Conservation (phyloP, 1,140 invertebrate species). For the Belonocnema kinseyi region DNA sequence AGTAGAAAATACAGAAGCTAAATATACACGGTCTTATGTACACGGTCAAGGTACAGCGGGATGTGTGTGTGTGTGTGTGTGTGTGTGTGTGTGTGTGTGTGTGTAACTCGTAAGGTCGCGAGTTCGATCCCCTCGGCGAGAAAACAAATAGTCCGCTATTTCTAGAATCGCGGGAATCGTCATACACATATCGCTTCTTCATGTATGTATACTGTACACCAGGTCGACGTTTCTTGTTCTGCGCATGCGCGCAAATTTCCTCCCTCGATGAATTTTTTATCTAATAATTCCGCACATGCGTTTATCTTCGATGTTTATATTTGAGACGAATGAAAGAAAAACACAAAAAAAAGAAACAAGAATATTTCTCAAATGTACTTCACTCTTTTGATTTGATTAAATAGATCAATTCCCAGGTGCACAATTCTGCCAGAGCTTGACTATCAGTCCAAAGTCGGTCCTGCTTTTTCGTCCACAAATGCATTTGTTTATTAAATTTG, state of each 20-base stretch:
- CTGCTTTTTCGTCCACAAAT: too few relatives aligned
- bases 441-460: too few relatives aligned
- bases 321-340: neutral
- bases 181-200: conserved; percentile 35
- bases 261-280: conserved; percentile 31
- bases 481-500: too few relatives aligned
- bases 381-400: too few relatives aligned
- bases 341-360: too few relatives aligned
- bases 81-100: neutral
- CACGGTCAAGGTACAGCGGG: conserved; percentile 13
- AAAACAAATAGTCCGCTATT: conserved; percentile 36
- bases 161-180: conserved; percentile 32
- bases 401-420: too few relatives aligned
- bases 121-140: conserved; percentile 36
- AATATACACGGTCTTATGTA: conserved; percentile 23
- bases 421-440: too few relatives aligned
- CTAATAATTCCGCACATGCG: neutral
- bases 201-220: neutral
- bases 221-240: conserved; percentile 14
- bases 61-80: conserved; percentile 1
- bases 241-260: conserved; percentile 34
- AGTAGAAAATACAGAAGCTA: neutral
- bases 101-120: conserved; percentile 32
- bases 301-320: neutral
- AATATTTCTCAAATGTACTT: neutral